A percentile compares a stretch with the other conserved stretches of the same genome.
Conservation (phyloP, 2,888 invertebrate genomes). For the Esperia sulphurella region DNA sequence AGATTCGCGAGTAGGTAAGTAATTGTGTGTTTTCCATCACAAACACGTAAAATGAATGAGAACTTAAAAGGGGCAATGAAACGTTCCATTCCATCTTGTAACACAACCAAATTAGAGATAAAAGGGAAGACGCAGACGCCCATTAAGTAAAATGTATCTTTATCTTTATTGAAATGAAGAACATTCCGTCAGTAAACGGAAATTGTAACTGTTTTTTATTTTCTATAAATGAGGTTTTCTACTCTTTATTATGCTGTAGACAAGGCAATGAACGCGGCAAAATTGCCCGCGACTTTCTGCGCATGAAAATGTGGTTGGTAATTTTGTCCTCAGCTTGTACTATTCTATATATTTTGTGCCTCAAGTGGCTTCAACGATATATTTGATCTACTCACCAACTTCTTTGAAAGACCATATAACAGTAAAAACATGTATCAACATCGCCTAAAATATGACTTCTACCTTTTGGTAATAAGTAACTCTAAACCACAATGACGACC, state of each 20-base stretch:
- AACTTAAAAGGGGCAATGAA: slow-evolving; percentile 2
- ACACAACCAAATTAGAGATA: slow-evolving; percentile 38
- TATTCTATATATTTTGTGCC: no score
- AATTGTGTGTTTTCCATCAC: not conserved
- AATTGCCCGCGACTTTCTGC: no score
- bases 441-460: no score
- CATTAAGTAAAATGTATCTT: slow-evolving; percentile 33
- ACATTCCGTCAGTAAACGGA: slow-evolving; percentile 20
- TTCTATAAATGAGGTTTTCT: not conserved
- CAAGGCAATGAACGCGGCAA: no score
- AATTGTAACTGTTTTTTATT: slow-evolving; percentile 17
- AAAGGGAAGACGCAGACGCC: slow-evolving; percentile 27
- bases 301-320: no score
- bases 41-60: not conserved
- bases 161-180: slow-evolving; percentile 38
- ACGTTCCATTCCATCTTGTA: slow-evolving; percentile 22
- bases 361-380: no score
- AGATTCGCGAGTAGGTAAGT: not conserved
- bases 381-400: no score
- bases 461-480: no score
- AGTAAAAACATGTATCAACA: no score
- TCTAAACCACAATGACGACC: not conserved
- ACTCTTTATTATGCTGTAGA: not conserved
- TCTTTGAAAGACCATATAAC: no score
- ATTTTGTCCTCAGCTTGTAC: no score